Evolutionary conservation across 2,113 vertebrate species (phyloP).

Genomic region (Oxygymnocypris stewartii): DNA sequence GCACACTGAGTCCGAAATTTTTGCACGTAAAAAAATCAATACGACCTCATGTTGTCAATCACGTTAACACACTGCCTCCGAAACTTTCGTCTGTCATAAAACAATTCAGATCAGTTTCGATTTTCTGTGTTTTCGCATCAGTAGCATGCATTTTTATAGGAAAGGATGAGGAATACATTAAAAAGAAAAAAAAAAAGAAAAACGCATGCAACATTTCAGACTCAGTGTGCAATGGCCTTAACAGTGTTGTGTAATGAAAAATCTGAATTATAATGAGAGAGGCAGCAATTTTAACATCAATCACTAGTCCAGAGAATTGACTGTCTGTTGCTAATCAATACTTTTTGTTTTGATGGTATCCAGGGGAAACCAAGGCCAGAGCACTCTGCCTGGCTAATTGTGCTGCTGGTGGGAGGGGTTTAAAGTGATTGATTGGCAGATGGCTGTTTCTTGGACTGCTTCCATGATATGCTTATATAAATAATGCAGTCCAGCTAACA

Average conservation of each 20-base stretch:
- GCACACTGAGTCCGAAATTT: no score
- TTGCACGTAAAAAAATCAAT: no score
- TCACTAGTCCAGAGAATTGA: slow-evolving; percentile 15
- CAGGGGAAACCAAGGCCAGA: slow-evolving; percentile 38
- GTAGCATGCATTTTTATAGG: no score
- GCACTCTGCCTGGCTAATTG: slow-evolving; percentile 13
- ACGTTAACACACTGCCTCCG: no score
- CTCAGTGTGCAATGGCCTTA: no score
- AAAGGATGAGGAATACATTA: no score
- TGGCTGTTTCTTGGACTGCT: slow-evolving; percentile 13
- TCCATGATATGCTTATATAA: slow-evolving; percentile 23
- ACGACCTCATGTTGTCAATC: no score
- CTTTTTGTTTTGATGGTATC: slow-evolving; percentile 8
- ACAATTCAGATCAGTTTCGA: no score
- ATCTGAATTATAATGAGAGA: background rate
- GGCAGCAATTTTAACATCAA: background rate
- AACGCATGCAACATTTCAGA: no score
- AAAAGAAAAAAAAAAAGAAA: no score
- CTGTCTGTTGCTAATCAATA: slow-evolving; percentile 45
- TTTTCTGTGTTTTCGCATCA: no score
- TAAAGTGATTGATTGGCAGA: slow-evolving; percentile 36
- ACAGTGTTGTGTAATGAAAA: background rate
- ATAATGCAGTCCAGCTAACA: slow-evolving; percentile 23
- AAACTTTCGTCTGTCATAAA: no score
- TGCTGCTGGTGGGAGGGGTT: slow-evolving; percentile 16